These are phyloP conservation scores for Ctenomys sociabilis DNA, from an alignment of 2,113 vertebrate species.

Conservation along the genomic window DNA sequence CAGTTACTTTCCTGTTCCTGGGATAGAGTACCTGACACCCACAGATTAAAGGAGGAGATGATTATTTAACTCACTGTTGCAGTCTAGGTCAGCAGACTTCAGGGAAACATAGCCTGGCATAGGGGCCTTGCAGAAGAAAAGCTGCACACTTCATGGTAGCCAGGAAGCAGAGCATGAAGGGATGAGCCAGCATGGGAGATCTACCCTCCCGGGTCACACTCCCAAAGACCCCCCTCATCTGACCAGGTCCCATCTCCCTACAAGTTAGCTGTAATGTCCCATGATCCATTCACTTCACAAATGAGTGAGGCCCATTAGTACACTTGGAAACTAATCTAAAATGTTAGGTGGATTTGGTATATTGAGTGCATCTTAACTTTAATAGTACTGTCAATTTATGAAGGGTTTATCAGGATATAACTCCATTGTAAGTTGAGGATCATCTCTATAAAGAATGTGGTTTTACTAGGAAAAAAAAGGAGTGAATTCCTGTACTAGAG, in stretches of 20 bases:
- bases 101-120: neutral
- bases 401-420: neutral
- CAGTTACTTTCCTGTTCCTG: neutral
- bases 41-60: neutral
- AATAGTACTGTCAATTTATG: neutral
- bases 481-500: neutral
- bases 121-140: neutral
- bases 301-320: neutral
- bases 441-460: neutral
- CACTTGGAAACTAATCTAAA: neutral
- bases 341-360: neutral
- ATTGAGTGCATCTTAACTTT: neutral
- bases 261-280: neutral
- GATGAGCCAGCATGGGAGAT: neutral
- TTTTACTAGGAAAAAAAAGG: neutral
- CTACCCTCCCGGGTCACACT: neutral
- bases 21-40: neutral
- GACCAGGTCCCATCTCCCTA: neutral
- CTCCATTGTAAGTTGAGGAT: neutral
- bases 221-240: neutral
- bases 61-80: neutral
- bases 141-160: neutral
- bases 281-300: neutral
- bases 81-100: neutral
- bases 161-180: neutral